These are phyloP conservation scores for Falco novaeseelandiae DNA, from an alignment of 2,797 vertebrate species.

Conservation along the genomic window DNA sequence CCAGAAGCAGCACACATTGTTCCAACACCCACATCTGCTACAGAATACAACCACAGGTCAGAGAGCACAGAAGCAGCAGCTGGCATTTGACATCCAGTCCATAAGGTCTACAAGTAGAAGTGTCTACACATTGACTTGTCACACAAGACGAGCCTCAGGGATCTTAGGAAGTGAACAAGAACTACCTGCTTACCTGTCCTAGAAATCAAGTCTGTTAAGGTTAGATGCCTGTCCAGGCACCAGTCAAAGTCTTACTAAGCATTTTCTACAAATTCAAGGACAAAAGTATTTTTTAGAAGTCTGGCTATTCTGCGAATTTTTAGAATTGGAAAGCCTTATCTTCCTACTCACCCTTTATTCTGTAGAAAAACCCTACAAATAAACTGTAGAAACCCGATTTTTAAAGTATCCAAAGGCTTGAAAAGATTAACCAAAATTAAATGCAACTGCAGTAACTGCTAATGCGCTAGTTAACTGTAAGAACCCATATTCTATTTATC, in stretches of 20 bases:
- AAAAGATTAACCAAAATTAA: neutral
- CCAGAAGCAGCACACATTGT: neutral
- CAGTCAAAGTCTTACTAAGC: neutral
- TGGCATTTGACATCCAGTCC: neutral
- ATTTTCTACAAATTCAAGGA: neutral
- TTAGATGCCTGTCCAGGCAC: neutral
- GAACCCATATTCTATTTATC: neutral
- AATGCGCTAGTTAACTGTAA: neutral
- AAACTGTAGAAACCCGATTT: neutral
- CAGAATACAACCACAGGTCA: rapidly evolving
- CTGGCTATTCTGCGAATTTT: neutral
- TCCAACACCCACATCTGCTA: neutral
- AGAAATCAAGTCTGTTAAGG: neutral
- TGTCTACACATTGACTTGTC: neutral
- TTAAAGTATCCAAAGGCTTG: neutral
- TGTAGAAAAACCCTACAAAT: neutral
- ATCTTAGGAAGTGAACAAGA: neutral
- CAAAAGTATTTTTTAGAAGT: neutral
- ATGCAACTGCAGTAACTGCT: neutral
- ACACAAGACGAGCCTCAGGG: neutral
- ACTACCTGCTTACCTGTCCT: neutral
- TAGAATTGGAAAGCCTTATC: neutral
- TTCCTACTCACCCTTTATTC: neutral
- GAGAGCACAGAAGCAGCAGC: neutral
- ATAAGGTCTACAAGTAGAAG: neutral